A percentile compares a stretch with the other conserved stretches of the same genome.
Conservation (phyloP, 2,888 invertebrate species). For the Zhengitettix transpicula region DNA sequence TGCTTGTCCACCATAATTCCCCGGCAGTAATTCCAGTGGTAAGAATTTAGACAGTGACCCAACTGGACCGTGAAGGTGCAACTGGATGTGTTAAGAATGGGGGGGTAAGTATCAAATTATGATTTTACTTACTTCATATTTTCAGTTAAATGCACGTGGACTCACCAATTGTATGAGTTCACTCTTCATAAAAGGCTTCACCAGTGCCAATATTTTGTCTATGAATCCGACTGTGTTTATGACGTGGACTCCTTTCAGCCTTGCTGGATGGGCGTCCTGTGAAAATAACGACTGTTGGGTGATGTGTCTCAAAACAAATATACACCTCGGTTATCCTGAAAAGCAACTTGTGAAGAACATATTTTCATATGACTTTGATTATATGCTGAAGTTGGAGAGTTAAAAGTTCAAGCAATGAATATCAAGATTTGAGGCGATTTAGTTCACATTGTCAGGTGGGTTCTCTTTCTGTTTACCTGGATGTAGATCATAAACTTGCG, state of each 20-base stretch:
- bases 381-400: too few species aligned
- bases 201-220: slow-evolving; percentile 17
- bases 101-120: background rate
- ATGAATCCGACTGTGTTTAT: slow-evolving; percentile 20
- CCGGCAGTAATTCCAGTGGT: slow-evolving; percentile 17
- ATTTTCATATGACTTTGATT: too few species aligned
- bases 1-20: slow-evolving; percentile 19
- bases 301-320: background rate
- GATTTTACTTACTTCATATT: background rate
- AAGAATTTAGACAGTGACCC: slow-evolving; percentile 15
- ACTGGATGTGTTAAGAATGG: slow-evolving; percentile 13
- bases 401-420: too few species aligned
- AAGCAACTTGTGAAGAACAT: too few species aligned
- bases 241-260: slow-evolving; percentile 20
- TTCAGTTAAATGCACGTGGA: background rate
- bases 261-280: slow-evolving; percentile 20
- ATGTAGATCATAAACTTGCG: slow-evolving; percentile 20
- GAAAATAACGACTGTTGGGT: background rate
- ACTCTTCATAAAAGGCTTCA: slow-evolving; percentile 20
- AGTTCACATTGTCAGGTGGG: too few species aligned
- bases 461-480: slow-evolving; percentile 18
- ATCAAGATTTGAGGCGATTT: too few species aligned
- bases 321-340: too few species aligned
- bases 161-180: slow-evolving; percentile 18
- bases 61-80: slow-evolving; percentile 18